These are phyloP conservation scores for Orthosia cruda DNA, from an alignment of 2,888 invertebrate genomes.

Conservation along the genomic window DNA sequence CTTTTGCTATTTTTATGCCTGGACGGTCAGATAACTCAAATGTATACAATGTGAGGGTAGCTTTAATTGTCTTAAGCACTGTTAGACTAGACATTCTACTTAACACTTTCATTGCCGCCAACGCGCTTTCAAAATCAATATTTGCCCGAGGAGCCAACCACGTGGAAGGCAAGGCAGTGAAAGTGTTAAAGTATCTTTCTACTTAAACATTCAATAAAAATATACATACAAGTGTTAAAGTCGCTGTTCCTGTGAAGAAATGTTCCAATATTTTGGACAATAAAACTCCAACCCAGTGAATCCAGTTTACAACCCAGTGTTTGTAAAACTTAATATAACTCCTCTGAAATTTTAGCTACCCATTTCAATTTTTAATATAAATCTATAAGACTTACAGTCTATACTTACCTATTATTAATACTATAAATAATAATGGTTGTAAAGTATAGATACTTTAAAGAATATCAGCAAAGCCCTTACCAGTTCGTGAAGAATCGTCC, in stretches of 20 bases:
- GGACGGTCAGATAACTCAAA: constrained; percentile 49
- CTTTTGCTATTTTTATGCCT: constrained; percentile 47
- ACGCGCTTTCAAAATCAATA: no score
- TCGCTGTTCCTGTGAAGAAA: background rate
- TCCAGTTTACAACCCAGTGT: constrained; percentile 2
- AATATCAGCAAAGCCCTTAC: constrained; percentile 84
- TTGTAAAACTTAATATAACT: constrained; percentile 4
- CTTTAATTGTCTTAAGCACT: constrained; percentile 33
- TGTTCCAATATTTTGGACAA: background rate
- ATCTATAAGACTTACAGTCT: constrained; percentile 36
- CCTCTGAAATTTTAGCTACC: constrained; percentile 61
- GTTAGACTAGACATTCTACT: background rate
- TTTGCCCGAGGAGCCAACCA: no score
- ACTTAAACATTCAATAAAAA: background rate
- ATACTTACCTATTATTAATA: constrained; percentile 24
- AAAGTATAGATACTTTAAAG: constrained; percentile 54
- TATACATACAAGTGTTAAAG: background rate
- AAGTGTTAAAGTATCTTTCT: background rate
- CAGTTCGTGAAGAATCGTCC: constrained; percentile 89
- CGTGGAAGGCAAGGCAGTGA: no score
- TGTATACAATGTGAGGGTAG: constrained; percentile 55
- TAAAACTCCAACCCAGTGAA: background rate
- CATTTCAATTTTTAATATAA: constrained; percentile 39
- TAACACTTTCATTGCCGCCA: no score
- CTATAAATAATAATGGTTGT: constrained; percentile 49